Conservation (phyloP, 1,140 invertebrate species). For the Drosophila sulfurigaster region DNA sequence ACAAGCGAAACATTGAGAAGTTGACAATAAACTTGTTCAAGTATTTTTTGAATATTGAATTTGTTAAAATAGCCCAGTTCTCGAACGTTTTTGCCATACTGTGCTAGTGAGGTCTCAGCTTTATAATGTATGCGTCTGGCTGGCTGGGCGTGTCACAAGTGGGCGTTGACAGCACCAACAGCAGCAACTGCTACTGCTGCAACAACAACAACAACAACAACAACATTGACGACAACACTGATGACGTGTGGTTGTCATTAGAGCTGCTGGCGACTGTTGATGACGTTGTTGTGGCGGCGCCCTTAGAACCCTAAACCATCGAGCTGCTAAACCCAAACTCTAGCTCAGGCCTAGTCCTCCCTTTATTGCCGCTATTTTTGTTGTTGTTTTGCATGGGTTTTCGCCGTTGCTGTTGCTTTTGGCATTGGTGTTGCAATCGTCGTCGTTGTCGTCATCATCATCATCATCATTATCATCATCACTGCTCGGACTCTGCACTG, state of each 20-base stretch:
- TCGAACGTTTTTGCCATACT: neutral
- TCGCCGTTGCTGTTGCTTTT: constrained; percentile 39
- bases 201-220: constrained; percentile 35
- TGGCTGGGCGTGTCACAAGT: constrained; percentile 68
- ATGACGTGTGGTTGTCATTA: constrained; percentile 82
- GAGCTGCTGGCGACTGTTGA: constrained; percentile 63
- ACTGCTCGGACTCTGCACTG: neutral
- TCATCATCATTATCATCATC: constrained; percentile 42
- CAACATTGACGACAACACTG: constrained; percentile 50
- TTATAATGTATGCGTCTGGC: constrained; percentile 41
- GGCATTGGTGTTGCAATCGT: constrained; percentile 26
- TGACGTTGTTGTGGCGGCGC: constrained; percentile 58
- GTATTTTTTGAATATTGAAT: neutral
- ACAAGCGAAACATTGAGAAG: neutral
- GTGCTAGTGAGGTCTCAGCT: constrained; percentile 1
- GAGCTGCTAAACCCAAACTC: too few species aligned
- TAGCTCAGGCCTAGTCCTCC: constrained; percentile 24
- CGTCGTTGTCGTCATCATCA: constrained; percentile 39
- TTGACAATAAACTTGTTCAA: neutral
- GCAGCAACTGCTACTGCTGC: constrained; percentile 10
- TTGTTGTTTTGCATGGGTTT: constrained; percentile 70
- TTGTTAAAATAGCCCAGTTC: neutral
- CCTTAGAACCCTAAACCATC: constrained; percentile 13
- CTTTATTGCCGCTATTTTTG: constrained; percentile 35
- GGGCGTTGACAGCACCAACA: constrained; percentile 51